phyloP scores from a whole-genome alignment of 2,113 vertebrate species.

The Caranx melampygus region DNA sequence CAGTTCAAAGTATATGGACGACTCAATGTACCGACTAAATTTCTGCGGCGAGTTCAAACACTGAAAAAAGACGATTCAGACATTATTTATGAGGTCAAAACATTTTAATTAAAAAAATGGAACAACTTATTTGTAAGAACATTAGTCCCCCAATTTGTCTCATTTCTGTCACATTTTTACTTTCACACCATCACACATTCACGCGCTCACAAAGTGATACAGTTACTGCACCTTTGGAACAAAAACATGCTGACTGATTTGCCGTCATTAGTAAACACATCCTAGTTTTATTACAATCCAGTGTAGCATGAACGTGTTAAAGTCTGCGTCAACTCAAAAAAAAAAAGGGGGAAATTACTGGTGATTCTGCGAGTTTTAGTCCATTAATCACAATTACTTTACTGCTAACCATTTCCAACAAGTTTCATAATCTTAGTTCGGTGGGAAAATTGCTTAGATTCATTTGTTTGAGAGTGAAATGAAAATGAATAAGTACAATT shows the following conservation, averaged over 20 bases:
- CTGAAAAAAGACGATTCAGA: background rate
- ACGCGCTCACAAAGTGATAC: slow-evolving; percentile 37
- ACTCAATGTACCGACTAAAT: background rate
- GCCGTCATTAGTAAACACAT: slow-evolving; percentile 53
- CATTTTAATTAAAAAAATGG: slow-evolving; percentile 66
- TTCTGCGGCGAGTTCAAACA: background rate
- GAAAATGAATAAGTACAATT: background rate
- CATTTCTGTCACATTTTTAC: slow-evolving; percentile 64
- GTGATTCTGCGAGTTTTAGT: slow-evolving; percentile 31
- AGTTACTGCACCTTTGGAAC: slow-evolving; percentile 56
- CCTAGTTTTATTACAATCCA: slow-evolving; percentile 59
- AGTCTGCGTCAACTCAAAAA: slow-evolving; percentile 26
- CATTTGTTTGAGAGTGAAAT: background rate
- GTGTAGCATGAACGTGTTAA: slow-evolving; percentile 50
- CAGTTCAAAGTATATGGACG: background rate
- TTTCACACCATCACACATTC: slow-evolving; percentile 41
- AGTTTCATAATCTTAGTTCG: background rate
- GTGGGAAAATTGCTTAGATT: background rate
- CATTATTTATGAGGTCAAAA: slow-evolving; percentile 59
- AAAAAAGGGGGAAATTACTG: slow-evolving; percentile 8
- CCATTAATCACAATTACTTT: slow-evolving; percentile 28
- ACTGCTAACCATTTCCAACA: background rate
- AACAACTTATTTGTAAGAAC: slow-evolving; percentile 51
- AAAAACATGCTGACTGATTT: slow-evolving; percentile 59
- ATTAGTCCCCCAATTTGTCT: slow-evolving; percentile 26